Evolutionary conservation across 2,113 vertebrate species (phyloP).

Genomic region (Colius striatus): DNA sequence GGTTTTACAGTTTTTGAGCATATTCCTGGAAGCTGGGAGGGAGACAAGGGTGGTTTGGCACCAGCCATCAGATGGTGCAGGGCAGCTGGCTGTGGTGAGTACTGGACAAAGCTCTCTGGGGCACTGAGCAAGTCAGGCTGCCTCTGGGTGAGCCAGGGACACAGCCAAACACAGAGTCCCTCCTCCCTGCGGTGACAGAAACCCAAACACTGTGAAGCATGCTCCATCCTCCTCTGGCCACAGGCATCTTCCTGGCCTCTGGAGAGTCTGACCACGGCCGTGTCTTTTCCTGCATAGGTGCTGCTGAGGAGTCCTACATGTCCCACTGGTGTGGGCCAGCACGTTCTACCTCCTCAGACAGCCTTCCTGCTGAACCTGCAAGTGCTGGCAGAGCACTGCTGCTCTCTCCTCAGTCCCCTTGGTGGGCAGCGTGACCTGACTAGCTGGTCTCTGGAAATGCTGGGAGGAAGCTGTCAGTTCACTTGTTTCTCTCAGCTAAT

Average conservation of each 20-base stretch:
- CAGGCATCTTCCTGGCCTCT: background rate
- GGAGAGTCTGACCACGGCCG: background rate
- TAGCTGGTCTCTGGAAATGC: background rate
- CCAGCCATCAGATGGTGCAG: background rate
- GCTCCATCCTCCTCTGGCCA: background rate
- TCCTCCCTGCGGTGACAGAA: background rate
- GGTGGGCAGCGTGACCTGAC: no score
- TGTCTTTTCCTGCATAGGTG: background rate
- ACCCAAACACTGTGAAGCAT: background rate
- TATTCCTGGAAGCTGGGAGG: background rate
- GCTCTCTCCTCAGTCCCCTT: background rate
- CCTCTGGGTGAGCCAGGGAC: background rate
- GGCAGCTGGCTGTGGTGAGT: background rate
- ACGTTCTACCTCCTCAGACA: no score
- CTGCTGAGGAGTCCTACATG: accelerated
- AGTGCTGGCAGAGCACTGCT: background rate
- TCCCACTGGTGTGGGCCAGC: background rate
- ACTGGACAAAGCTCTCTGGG: background rate
- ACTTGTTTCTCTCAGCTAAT: background rate
- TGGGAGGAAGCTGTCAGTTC: background rate
- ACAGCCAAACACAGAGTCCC: background rate
- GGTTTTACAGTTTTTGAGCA: background rate
- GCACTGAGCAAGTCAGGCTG: background rate
- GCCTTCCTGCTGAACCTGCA: background rate
- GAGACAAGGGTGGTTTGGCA: background rate